These are phyloP conservation scores for Petrosia ficiformis DNA, from an alignment of 37 sponge, comb jelly and placozoan genomes.

Conservation along the genomic window DNA sequence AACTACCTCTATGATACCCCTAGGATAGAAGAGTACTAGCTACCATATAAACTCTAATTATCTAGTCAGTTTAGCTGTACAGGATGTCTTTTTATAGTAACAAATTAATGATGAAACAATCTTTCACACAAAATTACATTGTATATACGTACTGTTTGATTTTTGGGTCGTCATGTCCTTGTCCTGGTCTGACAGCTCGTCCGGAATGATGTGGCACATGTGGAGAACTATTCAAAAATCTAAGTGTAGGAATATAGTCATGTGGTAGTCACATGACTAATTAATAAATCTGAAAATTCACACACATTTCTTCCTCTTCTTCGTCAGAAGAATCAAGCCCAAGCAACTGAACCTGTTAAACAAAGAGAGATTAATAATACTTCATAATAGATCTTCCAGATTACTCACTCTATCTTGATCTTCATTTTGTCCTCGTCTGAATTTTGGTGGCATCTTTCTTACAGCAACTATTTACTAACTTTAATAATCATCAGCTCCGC, in stretches of 20 bases:
- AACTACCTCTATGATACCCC: too few species aligned
- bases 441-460: conserved; percentile 55
- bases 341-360: conserved; percentile 42
- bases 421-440: conserved; percentile 28
- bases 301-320: conserved; percentile 72
- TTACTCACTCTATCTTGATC: conserved; percentile 40
- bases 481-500: too few species aligned
- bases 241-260: background rate
- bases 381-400: background rate
- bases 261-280: background rate
- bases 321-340: conserved; percentile 68
- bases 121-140: too few species aligned
- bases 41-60: too few species aligned
- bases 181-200: background rate
- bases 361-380: background rate
- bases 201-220: background rate
- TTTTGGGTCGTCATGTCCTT: conserved; percentile 27
- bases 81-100: too few species aligned
- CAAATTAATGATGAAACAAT: too few species aligned
- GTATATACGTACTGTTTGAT: too few species aligned
- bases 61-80: too few species aligned
- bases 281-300: background rate
- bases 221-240: background rate
- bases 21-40: too few species aligned
- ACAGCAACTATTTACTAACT: too few species aligned